These are phyloP conservation scores for Pitta sordida DNA, from an alignment of 2,113 vertebrate genomes.

Conservation along the genomic window DNA sequence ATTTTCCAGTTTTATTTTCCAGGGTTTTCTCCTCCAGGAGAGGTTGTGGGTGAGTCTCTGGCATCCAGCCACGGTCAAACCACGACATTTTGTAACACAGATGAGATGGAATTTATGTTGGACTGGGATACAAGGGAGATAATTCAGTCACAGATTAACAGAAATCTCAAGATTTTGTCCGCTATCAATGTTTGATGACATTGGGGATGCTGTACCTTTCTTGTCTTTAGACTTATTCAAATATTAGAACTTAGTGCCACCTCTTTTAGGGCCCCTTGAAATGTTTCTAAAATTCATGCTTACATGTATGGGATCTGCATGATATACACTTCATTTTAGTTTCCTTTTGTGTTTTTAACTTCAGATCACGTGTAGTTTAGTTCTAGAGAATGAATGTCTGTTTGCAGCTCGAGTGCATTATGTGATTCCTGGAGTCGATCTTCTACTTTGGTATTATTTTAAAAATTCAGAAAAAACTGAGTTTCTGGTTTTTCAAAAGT, in stretches of 20 bases:
- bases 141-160: neutral
- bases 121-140: neutral
- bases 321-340: neutral
- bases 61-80: no score
- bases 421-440: neutral
- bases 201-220: neutral
- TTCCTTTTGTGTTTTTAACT: neutral
- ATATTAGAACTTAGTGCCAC: neutral
- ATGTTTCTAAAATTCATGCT: neutral
- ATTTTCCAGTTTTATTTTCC: no score
- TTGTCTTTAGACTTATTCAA: neutral
- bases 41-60: no score
- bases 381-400: neutral
- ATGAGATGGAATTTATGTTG: neutral
- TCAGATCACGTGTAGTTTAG: neutral
- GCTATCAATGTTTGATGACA: neutral
- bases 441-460: neutral
- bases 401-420: neutral
- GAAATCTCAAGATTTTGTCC: neutral
- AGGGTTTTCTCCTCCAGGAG: no score
- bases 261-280: neutral
- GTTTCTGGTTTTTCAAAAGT: neutral
- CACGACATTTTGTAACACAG: no score
- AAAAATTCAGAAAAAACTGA: neutral
- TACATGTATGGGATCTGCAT: rapidly evolving